These are phyloP conservation scores for Pseudochirops corinnae DNA, from an alignment of 2,797 vertebrate species.

Conservation along the genomic window DNA sequence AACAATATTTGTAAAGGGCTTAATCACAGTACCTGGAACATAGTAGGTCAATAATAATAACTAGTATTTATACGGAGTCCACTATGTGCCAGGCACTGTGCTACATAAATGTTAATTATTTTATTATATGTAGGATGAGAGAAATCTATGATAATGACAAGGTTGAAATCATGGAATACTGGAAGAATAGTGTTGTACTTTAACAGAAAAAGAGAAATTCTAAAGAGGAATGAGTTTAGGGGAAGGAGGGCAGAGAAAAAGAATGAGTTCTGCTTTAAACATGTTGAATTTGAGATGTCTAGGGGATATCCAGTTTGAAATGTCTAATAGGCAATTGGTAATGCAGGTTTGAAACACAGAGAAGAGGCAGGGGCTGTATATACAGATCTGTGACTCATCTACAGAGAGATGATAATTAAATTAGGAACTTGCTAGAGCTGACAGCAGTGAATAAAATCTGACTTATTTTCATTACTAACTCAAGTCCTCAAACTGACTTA, in stretches of 20 bases:
- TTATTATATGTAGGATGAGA: neutral
- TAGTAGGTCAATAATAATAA: neutral
- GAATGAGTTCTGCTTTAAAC: neutral
- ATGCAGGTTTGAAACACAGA: neutral
- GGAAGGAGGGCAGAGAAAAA: neutral
- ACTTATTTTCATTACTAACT: conserved; percentile 66
- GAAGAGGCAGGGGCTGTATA: neutral
- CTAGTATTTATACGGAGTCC: neutral
- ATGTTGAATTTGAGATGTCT: neutral
- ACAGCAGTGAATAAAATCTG: conserved; percentile 66
- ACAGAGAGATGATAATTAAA: neutral
- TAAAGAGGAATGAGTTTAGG: neutral
- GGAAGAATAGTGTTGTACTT: neutral
- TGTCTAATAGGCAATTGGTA: neutral
- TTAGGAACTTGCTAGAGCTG: conserved; percentile 60
- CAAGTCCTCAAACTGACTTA: conserved; percentile 68
- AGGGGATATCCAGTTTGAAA: neutral
- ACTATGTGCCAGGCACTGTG: neutral
- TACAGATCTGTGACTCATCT: neutral
- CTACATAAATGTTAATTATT: neutral
- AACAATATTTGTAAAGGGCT: neutral
- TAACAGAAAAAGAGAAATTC: neutral
- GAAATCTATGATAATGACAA: neutral
- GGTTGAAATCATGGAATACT: neutral
- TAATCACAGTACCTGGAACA: neutral